These are phyloP conservation scores for Epinotia ramella DNA, from an alignment of 2,888 invertebrate genomes.

Conservation along the genomic window DNA sequence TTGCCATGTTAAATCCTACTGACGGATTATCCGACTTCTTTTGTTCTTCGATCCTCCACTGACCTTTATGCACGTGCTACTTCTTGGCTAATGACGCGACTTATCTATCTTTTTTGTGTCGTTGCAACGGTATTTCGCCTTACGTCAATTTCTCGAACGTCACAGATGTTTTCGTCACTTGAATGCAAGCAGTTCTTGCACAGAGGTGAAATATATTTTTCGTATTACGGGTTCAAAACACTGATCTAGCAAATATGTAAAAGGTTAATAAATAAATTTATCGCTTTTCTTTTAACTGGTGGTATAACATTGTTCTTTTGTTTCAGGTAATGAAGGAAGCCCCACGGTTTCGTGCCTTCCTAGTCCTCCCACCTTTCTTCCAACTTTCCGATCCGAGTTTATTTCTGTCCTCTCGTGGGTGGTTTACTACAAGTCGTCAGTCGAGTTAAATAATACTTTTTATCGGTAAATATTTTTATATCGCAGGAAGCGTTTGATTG, in stretches of 20 bases:
- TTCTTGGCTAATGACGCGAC: neutral
- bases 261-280: neutral
- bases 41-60: slow-evolving; percentile 9
- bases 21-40: slow-evolving; percentile 14
- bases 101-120: neutral
- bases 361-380: slow-evolving; percentile 47
- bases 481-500: neutral
- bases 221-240: too few species aligned
- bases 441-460: slow-evolving; percentile 2
- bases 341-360: slow-evolving; percentile 53
- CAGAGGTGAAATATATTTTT: too few species aligned
- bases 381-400: slow-evolving; percentile 48
- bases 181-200: neutral
- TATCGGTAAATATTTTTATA: slow-evolving; percentile 1
- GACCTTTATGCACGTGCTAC: slow-evolving; percentile 13
- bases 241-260: neutral
- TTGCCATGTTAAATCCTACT: slow-evolving; percentile 13
- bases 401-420: slow-evolving; percentile 49
- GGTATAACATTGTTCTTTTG: slow-evolving; percentile 58
- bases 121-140: neutral
- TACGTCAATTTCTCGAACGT: neutral
- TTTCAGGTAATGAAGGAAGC: slow-evolving; percentile 74
- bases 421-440: slow-evolving; percentile 48
- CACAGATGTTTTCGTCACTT: neutral
- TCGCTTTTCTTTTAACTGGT: neutral